Conservation (phyloP, 2,113 vertebrate genomes). For the Ammodytes marinus region DNA sequence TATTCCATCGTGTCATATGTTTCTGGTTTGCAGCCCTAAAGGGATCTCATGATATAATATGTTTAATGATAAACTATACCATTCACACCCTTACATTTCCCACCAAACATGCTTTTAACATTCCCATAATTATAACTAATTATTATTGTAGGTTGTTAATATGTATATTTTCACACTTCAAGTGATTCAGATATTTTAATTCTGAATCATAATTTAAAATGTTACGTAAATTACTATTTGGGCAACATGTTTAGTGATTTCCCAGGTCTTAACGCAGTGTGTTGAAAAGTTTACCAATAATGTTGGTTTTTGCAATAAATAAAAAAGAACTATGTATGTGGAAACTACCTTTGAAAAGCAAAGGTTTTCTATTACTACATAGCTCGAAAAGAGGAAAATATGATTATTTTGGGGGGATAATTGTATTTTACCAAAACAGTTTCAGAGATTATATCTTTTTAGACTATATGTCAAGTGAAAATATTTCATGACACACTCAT, state of each 20-base stretch:
- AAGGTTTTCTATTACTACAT: not conserved
- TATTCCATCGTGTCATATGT: not conserved
- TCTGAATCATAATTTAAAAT: too few relatives aligned
- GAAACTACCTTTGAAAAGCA: not conserved
- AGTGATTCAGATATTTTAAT: too few relatives aligned
- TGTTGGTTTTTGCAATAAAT: not conserved
- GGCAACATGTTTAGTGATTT: not conserved
- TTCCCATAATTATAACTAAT: not conserved
- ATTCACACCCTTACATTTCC: not conserved
- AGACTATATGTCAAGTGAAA: not conserved
- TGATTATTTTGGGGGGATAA: not conserved
- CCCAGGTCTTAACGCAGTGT: not conserved
- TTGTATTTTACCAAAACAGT: not conserved
- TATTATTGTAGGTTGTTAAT: not conserved
- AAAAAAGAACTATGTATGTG: not conserved
- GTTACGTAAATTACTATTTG: not conserved
- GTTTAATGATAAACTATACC: not conserved
- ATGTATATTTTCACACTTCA: not conserved
- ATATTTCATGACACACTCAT: not conserved
- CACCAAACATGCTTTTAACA: not conserved
- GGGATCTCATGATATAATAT: not conserved
- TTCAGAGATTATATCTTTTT: not conserved
- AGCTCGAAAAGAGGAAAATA: not conserved
- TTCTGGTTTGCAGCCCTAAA: not conserved
- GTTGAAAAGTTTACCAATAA: not conserved